phyloP scores from a whole-genome alignment of 2,113 vertebrate genomes.

The Microcebus murinus region DNA sequence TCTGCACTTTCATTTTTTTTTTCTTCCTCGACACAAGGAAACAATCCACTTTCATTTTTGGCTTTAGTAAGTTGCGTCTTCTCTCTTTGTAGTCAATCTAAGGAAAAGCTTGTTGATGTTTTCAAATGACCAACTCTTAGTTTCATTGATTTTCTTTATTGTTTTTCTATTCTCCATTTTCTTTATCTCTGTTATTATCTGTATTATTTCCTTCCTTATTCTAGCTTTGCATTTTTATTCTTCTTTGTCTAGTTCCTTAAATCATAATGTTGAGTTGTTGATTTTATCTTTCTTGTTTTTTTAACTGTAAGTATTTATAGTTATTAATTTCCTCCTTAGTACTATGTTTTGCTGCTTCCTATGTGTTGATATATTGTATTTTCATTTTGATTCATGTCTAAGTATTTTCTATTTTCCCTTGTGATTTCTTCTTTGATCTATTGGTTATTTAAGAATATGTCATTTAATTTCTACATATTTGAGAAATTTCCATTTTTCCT shows the following conservation, averaged over 20 bases:
- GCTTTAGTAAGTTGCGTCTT: neutral
- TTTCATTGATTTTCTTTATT: neutral
- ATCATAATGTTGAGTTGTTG: neutral
- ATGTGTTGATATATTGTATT: neutral
- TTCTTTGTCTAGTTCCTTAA: neutral
- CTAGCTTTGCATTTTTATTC: neutral
- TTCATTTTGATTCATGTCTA: neutral
- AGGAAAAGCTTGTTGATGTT: neutral
- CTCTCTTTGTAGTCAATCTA: neutral
- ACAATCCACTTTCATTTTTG: neutral
- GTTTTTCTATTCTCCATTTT: neutral
- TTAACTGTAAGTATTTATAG: neutral
- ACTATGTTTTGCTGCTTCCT: neutral
- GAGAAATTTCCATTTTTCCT: neutral
- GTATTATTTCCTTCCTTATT: neutral
- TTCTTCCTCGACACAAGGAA: no score
- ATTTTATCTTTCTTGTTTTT: neutral
- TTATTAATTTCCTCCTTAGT: neutral
- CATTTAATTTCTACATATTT: neutral
- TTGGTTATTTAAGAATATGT: neutral
- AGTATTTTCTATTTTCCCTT: neutral
- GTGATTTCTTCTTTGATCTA: neutral
- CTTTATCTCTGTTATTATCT: neutral
- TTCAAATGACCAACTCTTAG: neutral
- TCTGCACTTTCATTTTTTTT: neutral